These are phyloP conservation scores for Nemopilema nomurai DNA, from an alignment of 30 jellyfish, hydroid and myxozoan genomes.

Conservation along the genomic window DNA sequence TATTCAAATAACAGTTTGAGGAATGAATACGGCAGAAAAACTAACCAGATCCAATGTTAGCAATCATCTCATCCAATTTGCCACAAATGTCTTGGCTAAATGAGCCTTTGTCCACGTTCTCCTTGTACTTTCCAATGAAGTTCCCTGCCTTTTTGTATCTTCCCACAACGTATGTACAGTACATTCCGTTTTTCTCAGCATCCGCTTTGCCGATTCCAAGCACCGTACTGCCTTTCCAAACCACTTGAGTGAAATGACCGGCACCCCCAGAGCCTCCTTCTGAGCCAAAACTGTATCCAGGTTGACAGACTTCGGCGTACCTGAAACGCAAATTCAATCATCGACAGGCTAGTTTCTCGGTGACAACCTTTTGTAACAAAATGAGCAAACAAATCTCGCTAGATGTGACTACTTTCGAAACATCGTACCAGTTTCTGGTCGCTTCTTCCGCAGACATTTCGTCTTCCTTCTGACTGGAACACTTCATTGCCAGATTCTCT, in stretches of 20 bases:
- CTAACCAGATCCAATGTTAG: neutral
- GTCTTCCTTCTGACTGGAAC: slow-evolving; percentile 58
- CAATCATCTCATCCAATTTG: slow-evolving; percentile 42
- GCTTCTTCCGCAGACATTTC: slow-evolving; percentile 95
- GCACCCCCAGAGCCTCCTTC: slow-evolving; percentile 49
- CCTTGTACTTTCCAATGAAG: slow-evolving; percentile 58
- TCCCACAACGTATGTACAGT: slow-evolving; percentile 74
- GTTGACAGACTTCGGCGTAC: slow-evolving; percentile 61
- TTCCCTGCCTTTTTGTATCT: slow-evolving; percentile 78
- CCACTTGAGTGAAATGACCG: slow-evolving; percentile 89
- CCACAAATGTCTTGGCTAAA: slow-evolving; percentile 35
- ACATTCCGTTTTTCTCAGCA: slow-evolving; percentile 49
- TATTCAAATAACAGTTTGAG: too few species aligned
- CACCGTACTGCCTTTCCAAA: slow-evolving; percentile 71
- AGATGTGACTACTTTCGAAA: neutral
- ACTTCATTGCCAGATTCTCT: slow-evolving; percentile 80
- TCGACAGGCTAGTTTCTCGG: neutral
- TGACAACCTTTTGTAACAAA: too few species aligned
- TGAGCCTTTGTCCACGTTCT: slow-evolving; percentile 74
- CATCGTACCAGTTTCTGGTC: slow-evolving; percentile 80
- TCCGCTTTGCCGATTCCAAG: slow-evolving; percentile 88
- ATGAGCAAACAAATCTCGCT: neutral
- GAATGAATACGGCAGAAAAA: too few species aligned
- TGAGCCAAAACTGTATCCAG: slow-evolving; percentile 72
- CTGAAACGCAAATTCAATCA: slow-evolving; percentile 3